Base-by-base conservation (phyloP, 2,888 invertebrate species). In the Mythimna vitellina region DNA sequence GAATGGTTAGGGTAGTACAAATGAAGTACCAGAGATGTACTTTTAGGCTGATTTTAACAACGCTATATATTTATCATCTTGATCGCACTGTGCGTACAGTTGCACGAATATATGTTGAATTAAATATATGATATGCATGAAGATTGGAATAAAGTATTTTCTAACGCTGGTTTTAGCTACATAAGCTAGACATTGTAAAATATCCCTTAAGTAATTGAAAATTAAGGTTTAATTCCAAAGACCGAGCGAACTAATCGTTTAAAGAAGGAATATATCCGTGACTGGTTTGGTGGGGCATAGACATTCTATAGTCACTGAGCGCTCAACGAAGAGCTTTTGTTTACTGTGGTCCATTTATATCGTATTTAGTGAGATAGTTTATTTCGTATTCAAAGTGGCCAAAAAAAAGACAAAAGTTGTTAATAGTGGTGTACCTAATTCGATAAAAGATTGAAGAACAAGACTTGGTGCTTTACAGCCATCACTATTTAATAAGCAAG, bases 221-320 rank as follows among this genome's bases (percentile, higher is more conserved):
- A 71, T 70, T 70, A 65, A 72, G 71, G 70, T 75, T 76, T 82
- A 80, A 82, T 85, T 85, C 80, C 75, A 75, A 67, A 65, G 29
- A 70, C 65, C 69, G 78, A 70, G 46, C 64, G 69, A 14, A 68
- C 49, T 54, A 72, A 73, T 51, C 56, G 53, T 54, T 64, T 53
- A 61, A 20, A 58, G 62, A 53, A 49, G 61, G 32, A 67, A 68
- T 73, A 69, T 58, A 81, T 88, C 87, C 88, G 93, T 92, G 92
- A 85, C 94, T 94, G 93, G 94, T 94, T 94, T 93, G 93, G 93
- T 92, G 87, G 89, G 86, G 73, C 78, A 76, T 70, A 72, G 69
- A 58, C 66, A 77, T 72, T 76, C 71, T 78, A 68, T 63, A 77
- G 73, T 74, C 76, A 80, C 75, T 79, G 73, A 70, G 54, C 72